Conservation (phyloP, 2,888 invertebrate genomes). For the Cantharis lateralis region DNA sequence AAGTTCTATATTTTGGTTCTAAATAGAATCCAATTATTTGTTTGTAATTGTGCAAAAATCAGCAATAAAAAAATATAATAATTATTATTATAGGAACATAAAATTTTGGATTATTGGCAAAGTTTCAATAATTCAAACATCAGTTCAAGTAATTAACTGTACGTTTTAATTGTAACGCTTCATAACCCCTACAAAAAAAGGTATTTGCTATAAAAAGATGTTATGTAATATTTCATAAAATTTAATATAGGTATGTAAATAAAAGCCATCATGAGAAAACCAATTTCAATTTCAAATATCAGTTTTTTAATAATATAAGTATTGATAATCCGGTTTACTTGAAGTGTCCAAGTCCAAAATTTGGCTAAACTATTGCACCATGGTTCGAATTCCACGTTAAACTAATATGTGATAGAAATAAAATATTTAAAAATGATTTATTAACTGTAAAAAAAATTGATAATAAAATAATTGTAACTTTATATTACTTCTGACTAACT, state of each 20-base stretch:
- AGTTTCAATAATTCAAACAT: no score
- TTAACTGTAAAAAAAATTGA: neutral
- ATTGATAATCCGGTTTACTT: no score
- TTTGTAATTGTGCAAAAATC: neutral
- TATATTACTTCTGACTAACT: slow-evolving; percentile 5
- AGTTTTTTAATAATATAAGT: no score
- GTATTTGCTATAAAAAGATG: neutral
- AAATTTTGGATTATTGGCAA: neutral
- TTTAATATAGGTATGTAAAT: neutral
- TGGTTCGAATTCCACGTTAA: neutral
- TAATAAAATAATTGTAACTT: neutral
- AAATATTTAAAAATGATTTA: neutral
- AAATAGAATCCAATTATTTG: neutral
- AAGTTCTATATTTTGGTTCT: neutral
- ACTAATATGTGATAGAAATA: neutral
- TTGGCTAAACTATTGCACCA: neutral
- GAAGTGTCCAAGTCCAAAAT: no score
- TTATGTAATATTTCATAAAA: neutral
- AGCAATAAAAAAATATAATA: neutral
- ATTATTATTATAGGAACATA: neutral
- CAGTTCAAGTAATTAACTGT: neutral
- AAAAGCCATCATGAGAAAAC: neutral
- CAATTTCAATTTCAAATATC: neutral
- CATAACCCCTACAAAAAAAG: neutral
- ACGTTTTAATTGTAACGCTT: neutral